These are phyloP conservation scores for Adelphocoris suturalis DNA, from an alignment of 2,888 invertebrate species.

Conservation along the genomic window DNA sequence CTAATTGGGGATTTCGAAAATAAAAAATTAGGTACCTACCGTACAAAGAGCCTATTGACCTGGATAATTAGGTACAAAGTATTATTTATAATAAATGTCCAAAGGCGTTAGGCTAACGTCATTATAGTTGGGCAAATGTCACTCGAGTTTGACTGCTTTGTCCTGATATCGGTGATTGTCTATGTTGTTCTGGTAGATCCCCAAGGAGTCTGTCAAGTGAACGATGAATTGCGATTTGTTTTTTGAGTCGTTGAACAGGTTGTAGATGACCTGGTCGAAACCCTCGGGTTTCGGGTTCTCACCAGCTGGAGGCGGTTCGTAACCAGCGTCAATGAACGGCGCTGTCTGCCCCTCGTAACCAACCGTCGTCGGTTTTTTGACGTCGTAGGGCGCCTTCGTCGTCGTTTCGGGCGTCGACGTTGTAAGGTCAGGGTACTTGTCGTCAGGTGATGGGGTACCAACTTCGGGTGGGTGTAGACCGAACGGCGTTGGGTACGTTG, in stretches of 20 bases:
- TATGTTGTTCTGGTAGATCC: constrained; percentile 52
- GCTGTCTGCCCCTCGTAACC: constrained; percentile 52
- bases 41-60: no score
- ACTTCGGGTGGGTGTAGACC: neutral
- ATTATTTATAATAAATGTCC: no score
- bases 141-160: constrained; percentile 50
- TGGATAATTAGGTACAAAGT: no score
- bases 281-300: constrained; percentile 60
- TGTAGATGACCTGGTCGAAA: constrained; percentile 67
- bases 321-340: constrained; percentile 57
- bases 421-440: constrained; percentile 36
- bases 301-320: constrained; percentile 16
- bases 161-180: constrained; percentile 34
- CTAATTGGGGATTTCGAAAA: no score
- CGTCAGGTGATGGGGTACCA: neutral
- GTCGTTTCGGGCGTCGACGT: constrained; percentile 14
- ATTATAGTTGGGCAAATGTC: no score
- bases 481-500: neutral
- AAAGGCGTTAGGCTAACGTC: no score
- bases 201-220: constrained; percentile 61
- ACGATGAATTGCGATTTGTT: constrained; percentile 69
- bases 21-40: no score
- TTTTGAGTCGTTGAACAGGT: constrained; percentile 60
- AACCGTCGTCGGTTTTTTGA: constrained; percentile 23
- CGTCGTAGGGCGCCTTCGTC: constrained; percentile 21